Conservation (phyloP, 2,113 vertebrate genomes). For the Neogale vison region DNA sequence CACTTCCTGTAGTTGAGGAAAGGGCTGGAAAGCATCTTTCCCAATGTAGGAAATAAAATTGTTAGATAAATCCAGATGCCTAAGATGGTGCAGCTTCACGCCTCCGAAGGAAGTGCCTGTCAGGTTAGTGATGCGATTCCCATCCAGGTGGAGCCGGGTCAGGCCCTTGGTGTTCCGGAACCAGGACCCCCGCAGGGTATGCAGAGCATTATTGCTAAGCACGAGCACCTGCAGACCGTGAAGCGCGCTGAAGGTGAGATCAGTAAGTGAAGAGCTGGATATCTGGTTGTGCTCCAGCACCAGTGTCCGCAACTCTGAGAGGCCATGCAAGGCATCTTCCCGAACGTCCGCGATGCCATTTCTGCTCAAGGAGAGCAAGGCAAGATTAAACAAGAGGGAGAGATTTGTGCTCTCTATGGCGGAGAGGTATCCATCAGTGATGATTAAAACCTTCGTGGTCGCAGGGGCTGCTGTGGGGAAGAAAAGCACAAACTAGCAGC, state of each 20-base stretch:
- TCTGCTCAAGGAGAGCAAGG: conserved; percentile 86
- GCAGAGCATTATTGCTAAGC: conserved; percentile 83
- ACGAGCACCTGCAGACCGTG: conserved; percentile 81
- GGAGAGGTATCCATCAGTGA: conserved; percentile 85
- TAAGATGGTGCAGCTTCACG: conserved; percentile 80
- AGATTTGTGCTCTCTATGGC: conserved; percentile 79
- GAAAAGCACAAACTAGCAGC: conserved; percentile 25
- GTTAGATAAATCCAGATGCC: conserved; percentile 87
- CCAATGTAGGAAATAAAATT: conserved; percentile 85
- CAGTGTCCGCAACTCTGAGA: conserved; percentile 81
- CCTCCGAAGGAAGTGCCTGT: conserved; percentile 81
- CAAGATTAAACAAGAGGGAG: conserved; percentile 83
- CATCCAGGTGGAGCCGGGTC: conserved; percentile 84
- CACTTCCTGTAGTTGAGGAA: conserved; percentile 82
- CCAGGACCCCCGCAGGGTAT: conserved; percentile 80
- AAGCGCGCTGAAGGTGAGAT: conserved; percentile 83
- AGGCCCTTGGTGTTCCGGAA: conserved; percentile 81
- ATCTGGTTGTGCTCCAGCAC: conserved; percentile 87
- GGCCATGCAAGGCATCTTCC: conserved; percentile 82
- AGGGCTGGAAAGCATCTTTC: conserved; percentile 81
- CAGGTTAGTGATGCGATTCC: conserved; percentile 86
- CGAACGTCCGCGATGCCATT: conserved; percentile 83
- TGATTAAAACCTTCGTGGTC: conserved; percentile 83
- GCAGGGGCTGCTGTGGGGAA: conserved; percentile 80
- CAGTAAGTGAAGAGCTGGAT: conserved; percentile 81